Evolutionary conservation across 2,797 vertebrate species (phyloP).

Genomic region (Numenius phaeopus): DNA sequence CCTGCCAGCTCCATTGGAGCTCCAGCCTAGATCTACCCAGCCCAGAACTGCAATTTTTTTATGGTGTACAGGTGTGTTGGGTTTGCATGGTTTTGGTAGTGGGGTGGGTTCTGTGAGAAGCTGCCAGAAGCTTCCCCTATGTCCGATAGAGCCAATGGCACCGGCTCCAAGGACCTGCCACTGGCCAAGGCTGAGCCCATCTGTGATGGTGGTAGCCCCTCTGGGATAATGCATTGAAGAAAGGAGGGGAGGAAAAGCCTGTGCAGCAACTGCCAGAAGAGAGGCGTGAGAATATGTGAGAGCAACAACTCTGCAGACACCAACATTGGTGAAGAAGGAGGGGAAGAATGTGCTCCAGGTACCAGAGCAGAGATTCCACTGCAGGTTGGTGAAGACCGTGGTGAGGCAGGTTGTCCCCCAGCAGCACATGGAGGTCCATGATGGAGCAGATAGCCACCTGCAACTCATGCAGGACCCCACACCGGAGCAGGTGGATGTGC

Average conservation of each 20-base stretch:
- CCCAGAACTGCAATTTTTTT: background rate
- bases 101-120: background rate
- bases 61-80: background rate
- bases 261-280: background rate
- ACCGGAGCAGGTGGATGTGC: background rate
- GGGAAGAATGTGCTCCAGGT: background rate
- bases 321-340: background rate
- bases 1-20: background rate
- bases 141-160: background rate
- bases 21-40: background rate
- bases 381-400: background rate
- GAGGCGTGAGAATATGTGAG: background rate
- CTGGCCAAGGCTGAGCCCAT: background rate
- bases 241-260: background rate
- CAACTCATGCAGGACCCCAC: background rate
- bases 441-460: background rate
- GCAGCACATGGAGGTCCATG: background rate
- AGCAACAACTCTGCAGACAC: background rate
- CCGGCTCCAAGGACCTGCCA: background rate
- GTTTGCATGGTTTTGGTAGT: background rate
- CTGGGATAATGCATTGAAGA: background rate
- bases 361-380: background rate
- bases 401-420: background rate
- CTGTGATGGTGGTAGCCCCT: background rate
- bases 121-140: background rate